A percentile compares a stretch with the other conserved stretches of the same genome.
Evolutionary conservation across 2,888 invertebrate genomes (phyloP).

Genomic region (Pyrochroa serraticornis): DNA sequence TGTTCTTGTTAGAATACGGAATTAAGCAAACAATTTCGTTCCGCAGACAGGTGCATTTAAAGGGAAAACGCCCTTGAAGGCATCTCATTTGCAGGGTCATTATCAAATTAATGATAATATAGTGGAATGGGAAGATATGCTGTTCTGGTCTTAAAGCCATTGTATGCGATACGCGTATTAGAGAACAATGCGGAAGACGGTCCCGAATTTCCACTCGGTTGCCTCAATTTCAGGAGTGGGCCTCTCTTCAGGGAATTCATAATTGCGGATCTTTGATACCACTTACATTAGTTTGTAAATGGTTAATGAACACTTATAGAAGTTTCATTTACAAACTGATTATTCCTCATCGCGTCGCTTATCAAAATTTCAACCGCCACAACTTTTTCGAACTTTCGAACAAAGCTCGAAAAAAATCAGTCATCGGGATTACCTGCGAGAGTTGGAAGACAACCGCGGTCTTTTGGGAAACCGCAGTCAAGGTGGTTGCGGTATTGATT

Average conservation of each 20-base stretch:
- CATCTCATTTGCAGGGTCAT: constrained; percentile 33
- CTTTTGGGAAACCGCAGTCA: neutral
- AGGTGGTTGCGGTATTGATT: neutral
- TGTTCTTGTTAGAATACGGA: constrained; percentile 16
- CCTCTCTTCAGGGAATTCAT: constrained; percentile 26
- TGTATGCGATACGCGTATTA: constrained; percentile 35
- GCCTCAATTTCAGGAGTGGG: constrained; percentile 27
- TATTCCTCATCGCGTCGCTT: too few species aligned
- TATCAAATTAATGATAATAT: constrained; percentile 39
- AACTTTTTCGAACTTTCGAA: too few species aligned
- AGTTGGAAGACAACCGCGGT: neutral
- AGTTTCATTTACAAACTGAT: neutral
- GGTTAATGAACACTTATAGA: constrained; percentile 27
- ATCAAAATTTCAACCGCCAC: too few species aligned
- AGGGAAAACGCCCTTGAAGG: constrained; percentile 11
- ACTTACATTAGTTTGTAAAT: constrained; percentile 30
- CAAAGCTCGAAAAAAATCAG: neutral
- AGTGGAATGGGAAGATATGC: constrained; percentile 25
- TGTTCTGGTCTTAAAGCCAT: constrained; percentile 30
- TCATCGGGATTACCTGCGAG: neutral
- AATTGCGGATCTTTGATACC: constrained; percentile 32
- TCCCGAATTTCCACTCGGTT: constrained; percentile 34
- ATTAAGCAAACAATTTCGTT: constrained; percentile 26
- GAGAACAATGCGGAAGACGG: constrained; percentile 36
- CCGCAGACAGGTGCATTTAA: constrained; percentile 33